Evolutionary conservation across 1,140 invertebrate species (phyloP), one percentile per base, ranked within the genome.

Genomic region (Solenopsis fugax): DNA sequence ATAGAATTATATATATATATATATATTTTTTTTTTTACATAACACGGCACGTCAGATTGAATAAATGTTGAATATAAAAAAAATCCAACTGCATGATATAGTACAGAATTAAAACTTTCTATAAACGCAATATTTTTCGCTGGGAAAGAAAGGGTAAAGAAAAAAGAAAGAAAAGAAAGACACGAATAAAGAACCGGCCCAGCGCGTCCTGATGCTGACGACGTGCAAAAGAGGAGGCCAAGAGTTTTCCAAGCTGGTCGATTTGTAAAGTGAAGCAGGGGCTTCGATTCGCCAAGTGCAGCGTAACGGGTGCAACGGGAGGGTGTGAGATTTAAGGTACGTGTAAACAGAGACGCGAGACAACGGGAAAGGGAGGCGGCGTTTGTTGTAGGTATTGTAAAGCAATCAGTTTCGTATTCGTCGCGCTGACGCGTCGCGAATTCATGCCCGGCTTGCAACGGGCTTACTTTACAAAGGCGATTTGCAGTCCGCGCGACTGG

Each of bases 401-500:
- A 50, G 56, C 80, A 75, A 75, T 84, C 80, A 60, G 69, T 73
- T 75, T 84, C 41, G 67, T 82, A 73, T 82, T 73, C 69, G 67
- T 58, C 37, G 80, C 24, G 67, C 13, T 58, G 78, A 24, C 64
- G 65, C 37, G 78, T n/a, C 24, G 80, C 80, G 24, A 73, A 73
- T 82, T 73, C 80, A 48, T 21, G 67, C 67, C 64, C 65, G 21
- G 41, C 67, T 56, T 18, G 65, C 37, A 13, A n/a, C 37, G 65
- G 54, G 54, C 41, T 80, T 80, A 80, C 60, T 73, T 82, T 82
- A 82, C 80, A 75, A 84, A 75, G 24, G 69, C 80, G 80, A 82
- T 82, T 82, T 82, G 67, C 45, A 73, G 52, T 34, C 24, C 52
- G 54, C 67, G 69, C 80, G 45, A 73, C 24, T 21, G 80, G 7